Percentiles rank a stretch among this genome's conserved stretches.
Conservation (phyloP, 2,797 vertebrate species). For the Gastrophryne carolinensis region DNA sequence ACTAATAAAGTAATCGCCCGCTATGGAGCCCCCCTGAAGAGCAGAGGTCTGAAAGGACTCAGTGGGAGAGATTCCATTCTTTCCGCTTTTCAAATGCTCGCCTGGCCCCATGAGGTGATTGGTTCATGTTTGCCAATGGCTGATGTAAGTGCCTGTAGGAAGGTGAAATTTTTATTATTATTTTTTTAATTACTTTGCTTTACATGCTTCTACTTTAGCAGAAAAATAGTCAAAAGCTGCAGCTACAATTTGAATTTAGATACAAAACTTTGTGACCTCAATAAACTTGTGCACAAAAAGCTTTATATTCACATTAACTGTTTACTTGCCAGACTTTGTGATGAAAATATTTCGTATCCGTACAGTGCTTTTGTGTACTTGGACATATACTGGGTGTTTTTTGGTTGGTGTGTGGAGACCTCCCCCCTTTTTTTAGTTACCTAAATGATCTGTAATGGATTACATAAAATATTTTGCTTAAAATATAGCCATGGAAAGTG, state of each 20-base stretch:
- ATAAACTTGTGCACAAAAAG: not conserved
- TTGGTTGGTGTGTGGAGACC: too few relatives aligned
- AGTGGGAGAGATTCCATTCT: conserved; percentile 53
- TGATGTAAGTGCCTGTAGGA: conserved; percentile 51
- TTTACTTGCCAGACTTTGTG: not conserved
- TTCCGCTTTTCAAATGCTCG: conserved; percentile 53
- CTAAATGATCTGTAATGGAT: too few relatives aligned
- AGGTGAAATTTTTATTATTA: conserved; percentile 46
- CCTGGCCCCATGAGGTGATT: conserved; percentile 49
- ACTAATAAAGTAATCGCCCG: conserved; percentile 53
- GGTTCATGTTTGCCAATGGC: conserved; percentile 53
- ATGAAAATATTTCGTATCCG: too few relatives aligned
- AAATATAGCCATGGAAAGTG: too few relatives aligned
- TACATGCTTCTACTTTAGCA: conserved; percentile 25
- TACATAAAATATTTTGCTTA: too few relatives aligned
- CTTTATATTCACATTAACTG: not conserved
- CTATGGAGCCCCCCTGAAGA: conserved; percentile 50
- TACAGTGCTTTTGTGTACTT: too few relatives aligned
- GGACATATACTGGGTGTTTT: too few relatives aligned
- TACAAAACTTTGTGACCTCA: not conserved
- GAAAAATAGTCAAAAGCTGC: not conserved
- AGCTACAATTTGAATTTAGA: conserved; percentile 1
- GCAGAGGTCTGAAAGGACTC: conserved; percentile 51
- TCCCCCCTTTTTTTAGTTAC: too few relatives aligned
- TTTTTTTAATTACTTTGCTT: conserved; percentile 41